Evolutionary conservation across 92 coral and sea anemone species (phyloP).

Genomic region (Palythoa caribaeorum): DNA sequence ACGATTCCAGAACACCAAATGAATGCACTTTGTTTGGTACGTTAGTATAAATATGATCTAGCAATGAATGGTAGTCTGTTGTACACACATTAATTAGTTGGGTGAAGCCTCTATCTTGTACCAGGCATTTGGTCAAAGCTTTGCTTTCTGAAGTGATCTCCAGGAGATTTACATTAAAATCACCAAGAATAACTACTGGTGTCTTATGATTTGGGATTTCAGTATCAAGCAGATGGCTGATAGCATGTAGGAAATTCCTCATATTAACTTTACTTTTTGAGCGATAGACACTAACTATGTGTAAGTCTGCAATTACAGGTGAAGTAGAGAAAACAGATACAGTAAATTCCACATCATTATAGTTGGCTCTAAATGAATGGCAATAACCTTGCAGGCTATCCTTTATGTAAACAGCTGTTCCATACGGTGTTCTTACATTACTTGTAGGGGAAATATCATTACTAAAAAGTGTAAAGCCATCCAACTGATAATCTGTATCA

Average conservation of each 20-base stretch:
- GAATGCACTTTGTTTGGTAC: constrained; percentile 50
- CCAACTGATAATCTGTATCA: constrained; percentile 42
- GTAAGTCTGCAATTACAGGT: constrained; percentile 18
- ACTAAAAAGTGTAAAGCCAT: constrained; percentile 59
- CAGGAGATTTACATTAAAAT: constrained; percentile 53
- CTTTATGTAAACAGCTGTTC: constrained; percentile 28
- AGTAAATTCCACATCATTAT: constrained; percentile 29
- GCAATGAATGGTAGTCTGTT: constrained; percentile 62
- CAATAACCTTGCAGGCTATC: neutral
- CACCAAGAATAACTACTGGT: constrained; percentile 58
- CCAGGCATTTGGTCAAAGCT: constrained; percentile 52
- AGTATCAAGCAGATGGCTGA: constrained; percentile 52
- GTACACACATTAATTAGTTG: constrained; percentile 65
- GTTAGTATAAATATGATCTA: constrained; percentile 70
- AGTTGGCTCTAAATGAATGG: constrained; percentile 1
- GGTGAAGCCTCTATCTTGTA: constrained; percentile 57
- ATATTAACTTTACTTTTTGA: constrained; percentile 56
- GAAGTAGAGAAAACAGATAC: neutral
- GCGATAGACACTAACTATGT: constrained; percentile 63
- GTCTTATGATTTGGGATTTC: constrained; percentile 39
- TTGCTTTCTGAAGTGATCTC: constrained; percentile 50
- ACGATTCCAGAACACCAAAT: constrained; percentile 71
- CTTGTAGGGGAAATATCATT: constrained; percentile 38
- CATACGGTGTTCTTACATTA: constrained; percentile 6
- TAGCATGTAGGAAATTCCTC: constrained; percentile 44